Evolutionary conservation across 2,888 invertebrate genomes (phyloP).

Genomic region (Sarcophaga variegata): DNA sequence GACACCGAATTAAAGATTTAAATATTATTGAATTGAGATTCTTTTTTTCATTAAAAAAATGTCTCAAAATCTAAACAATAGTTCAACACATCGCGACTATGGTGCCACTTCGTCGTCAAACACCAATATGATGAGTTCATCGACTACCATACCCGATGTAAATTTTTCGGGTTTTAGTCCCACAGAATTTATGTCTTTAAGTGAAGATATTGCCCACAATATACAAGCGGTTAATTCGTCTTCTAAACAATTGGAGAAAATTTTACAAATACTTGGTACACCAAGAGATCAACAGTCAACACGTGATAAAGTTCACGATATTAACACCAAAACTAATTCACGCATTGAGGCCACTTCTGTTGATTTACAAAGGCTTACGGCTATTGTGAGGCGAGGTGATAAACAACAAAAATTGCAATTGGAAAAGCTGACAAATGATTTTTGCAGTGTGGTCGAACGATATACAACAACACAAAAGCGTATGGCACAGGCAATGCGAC

Average conservation of each 20-base stretch:
- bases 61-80: slow-evolving; percentile 77
- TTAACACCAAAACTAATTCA: slow-evolving; percentile 89
- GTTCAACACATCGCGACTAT: slow-evolving; percentile 76
- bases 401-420: slow-evolving; percentile 92
- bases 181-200: slow-evolving; percentile 89
- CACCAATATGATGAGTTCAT: slow-evolving; percentile 78
- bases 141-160: slow-evolving; percentile 84
- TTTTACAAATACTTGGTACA: slow-evolving; percentile 89
- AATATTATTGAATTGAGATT: not conserved
- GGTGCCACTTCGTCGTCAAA: slow-evolving; percentile 78
- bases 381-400: slow-evolving; percentile 87
- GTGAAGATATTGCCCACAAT: slow-evolving; percentile 91
- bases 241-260: slow-evolving; percentile 87
- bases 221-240: slow-evolving; percentile 90
- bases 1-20: slow-evolving; percentile 12
- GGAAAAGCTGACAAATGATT: slow-evolving; percentile 91
- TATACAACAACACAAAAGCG: slow-evolving; percentile 91
- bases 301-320: slow-evolving; percentile 87
- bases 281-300: slow-evolving; percentile 87
- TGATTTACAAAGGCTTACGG: slow-evolving; percentile 88
- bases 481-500: slow-evolving; percentile 87
- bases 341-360: slow-evolving; percentile 88
- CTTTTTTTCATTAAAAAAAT: slow-evolving; percentile 57
- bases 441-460: slow-evolving; percentile 89
- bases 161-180: slow-evolving; percentile 88